Conservation (phyloP, 2,888 invertebrate species). For the Calephelis perditalis region DNA sequence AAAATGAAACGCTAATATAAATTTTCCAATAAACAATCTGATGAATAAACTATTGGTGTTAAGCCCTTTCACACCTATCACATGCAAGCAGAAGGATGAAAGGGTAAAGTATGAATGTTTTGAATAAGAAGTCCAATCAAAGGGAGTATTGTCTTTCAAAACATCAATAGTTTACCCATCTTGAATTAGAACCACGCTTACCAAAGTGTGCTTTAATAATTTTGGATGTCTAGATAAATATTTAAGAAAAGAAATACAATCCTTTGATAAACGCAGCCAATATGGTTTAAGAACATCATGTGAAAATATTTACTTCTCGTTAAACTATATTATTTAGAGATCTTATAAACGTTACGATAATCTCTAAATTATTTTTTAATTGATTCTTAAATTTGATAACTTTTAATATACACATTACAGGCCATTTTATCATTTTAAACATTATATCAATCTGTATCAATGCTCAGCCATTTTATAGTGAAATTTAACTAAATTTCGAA, state of each 20-base stretch:
- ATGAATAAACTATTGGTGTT: constrained; percentile 84
- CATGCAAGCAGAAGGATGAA: constrained; percentile 74
- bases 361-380: too few relatives aligned
- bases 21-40: constrained; percentile 66
- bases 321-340: too few relatives aligned
- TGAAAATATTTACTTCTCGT: background rate
- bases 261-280: constrained; percentile 15
- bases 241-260: constrained; percentile 2
- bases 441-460: too few relatives aligned
- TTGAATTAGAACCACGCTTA: background rate
- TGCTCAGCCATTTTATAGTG: too few relatives aligned
- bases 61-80: constrained; percentile 67
- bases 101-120: constrained; percentile 77
- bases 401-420: too few relatives aligned
- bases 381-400: too few relatives aligned
- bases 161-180: constrained; percentile 78
- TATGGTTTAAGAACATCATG: constrained; percentile 8
- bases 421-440: too few relatives aligned
- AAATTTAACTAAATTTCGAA: too few relatives aligned
- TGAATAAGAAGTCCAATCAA: constrained; percentile 43
- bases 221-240: too few relatives aligned
- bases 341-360: too few relatives aligned
- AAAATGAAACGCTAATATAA: too few relatives aligned
- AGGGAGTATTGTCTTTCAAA: constrained; percentile 50
- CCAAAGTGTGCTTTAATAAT: background rate